phyloP scores from a whole-genome alignment of 2,797 vertebrate species.

The Odontamblyopus lacepedii region DNA sequence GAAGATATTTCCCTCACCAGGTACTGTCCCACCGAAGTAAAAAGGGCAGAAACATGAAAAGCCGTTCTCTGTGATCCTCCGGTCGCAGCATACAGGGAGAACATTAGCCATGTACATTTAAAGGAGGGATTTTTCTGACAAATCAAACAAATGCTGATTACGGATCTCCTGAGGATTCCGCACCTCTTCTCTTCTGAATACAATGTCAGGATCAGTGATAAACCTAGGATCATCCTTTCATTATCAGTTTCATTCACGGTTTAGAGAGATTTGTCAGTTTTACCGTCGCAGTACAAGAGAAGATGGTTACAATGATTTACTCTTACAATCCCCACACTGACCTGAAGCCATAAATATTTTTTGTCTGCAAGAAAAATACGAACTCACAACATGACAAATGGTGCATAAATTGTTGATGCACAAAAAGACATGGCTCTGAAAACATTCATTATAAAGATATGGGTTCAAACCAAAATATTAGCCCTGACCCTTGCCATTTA shows the following conservation, averaged over 20 bases:
- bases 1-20: no score
- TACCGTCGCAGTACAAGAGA: no score
- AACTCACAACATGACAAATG: neutral
- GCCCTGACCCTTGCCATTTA: neutral
- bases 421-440: neutral
- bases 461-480: slow-evolving; percentile 7
- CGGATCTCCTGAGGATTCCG: neutral
- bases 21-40: no score
- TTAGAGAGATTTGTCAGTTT: slow-evolving; percentile 10
- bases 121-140: neutral
- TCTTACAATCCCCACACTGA: neutral
- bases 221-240: neutral
- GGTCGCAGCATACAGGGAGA: no score
- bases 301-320: slow-evolving; percentile 12
- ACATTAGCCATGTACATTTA: neutral
- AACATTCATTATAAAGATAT: neutral
- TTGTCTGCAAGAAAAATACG: neutral
- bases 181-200: neutral
- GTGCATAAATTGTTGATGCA: neutral
- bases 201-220: slow-evolving; percentile 3
- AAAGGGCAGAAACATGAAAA: no score
- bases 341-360: neutral
- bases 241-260: slow-evolving; percentile 2
- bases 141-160: neutral
- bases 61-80: no score